phyloP scores from a whole-genome alignment of 1,140 invertebrate species.

The Conus betulinus region DNA sequence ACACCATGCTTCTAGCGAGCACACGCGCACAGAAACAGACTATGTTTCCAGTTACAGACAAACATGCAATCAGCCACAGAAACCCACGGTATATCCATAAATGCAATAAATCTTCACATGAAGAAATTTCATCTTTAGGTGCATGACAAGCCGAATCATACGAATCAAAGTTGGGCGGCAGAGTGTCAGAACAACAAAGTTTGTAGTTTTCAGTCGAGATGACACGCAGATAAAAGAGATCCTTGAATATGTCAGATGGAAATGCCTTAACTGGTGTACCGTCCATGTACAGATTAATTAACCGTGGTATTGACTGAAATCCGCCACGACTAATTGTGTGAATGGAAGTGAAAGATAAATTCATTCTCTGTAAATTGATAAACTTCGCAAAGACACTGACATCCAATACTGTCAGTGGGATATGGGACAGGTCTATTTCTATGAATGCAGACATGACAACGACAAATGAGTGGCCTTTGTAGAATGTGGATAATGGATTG shows the following conservation, averaged over 20 bases:
- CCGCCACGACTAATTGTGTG: background rate
- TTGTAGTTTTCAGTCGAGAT: background rate
- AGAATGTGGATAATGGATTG: background rate
- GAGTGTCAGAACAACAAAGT: background rate
- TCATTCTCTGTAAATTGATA: background rate
- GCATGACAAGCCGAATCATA: constrained; percentile 10
- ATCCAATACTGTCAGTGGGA: background rate
- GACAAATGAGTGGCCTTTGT: background rate
- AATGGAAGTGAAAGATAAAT: background rate
- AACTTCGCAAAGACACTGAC: background rate
- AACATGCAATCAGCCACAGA: background rate
- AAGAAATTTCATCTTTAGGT: background rate
- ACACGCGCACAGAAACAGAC: background rate
- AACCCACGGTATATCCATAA: background rate
- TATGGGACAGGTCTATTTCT: background rate
- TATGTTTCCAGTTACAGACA: background rate
- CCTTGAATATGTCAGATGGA: background rate
- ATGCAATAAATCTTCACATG: background rate
- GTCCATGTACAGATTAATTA: constrained; percentile 12
- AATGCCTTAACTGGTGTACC: background rate
- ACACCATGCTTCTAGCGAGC: background rate
- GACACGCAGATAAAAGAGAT: background rate
- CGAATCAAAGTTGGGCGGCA: background rate
- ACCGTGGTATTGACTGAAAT: background rate
- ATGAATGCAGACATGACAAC: no score